These are phyloP conservation scores for Hippoglossus hippoglossus DNA, from an alignment of 2,797 vertebrate genomes.

Conservation along the genomic window DNA sequence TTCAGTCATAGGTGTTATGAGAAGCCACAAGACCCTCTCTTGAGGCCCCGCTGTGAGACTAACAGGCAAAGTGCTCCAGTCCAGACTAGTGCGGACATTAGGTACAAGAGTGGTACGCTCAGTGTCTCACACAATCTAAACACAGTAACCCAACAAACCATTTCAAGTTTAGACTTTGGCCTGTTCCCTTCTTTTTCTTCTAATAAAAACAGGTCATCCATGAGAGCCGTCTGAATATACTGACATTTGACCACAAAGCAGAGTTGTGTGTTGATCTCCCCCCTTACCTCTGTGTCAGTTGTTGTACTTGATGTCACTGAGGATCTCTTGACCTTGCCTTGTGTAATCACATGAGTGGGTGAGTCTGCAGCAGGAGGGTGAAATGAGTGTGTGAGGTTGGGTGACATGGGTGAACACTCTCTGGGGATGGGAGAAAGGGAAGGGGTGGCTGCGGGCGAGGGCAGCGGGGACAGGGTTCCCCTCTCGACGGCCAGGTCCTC, in stretches of 20 bases:
- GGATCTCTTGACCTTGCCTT: conserved; percentile 34
- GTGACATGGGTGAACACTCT: conserved; percentile 75
- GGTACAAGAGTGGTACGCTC: too few species aligned
- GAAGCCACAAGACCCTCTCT: too few species aligned
- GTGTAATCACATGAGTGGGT: conserved; percentile 1
- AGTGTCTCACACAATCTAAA: too few species aligned
- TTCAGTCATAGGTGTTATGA: too few species aligned
- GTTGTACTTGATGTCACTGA: conserved; percentile 58
- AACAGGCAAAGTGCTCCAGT: too few species aligned
- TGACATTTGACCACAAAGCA: background rate
- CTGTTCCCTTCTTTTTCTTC: background rate
- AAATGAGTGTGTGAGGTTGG: conserved; percentile 43
- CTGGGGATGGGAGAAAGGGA: conserved; percentile 61
- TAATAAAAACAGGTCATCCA: conserved; percentile 1
- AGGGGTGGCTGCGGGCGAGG: conserved; percentile 64
- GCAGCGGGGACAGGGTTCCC: conserved; percentile 79
- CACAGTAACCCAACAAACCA: too few species aligned
- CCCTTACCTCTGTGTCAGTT: conserved; percentile 71
- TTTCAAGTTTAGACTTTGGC: too few species aligned
- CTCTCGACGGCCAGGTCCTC: conserved; percentile 87
- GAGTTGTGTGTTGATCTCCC: background rate
- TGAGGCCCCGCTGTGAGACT: too few species aligned
- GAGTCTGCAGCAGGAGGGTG: conserved; percentile 28
- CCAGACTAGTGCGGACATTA: too few species aligned
- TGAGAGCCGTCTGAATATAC: background rate